A percentile compares a stretch with the other conserved stretches of the same genome.
phyloP scores from a whole-genome alignment of 2,113 vertebrate species.

The Dromaius novaehollandiae region DNA sequence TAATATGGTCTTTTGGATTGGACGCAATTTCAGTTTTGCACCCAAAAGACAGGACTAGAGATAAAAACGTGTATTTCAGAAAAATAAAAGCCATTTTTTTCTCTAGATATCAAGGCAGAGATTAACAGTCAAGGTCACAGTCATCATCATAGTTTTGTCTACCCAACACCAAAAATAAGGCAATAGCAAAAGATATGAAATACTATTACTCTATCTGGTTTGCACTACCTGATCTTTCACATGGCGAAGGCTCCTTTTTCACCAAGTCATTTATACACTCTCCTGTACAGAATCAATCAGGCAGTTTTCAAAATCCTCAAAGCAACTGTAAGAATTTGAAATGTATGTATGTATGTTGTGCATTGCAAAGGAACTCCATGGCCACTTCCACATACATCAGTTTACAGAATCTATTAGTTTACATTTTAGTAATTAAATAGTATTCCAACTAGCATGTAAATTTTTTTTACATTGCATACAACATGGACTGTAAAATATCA shows the following conservation, averaged over 20 bases:
- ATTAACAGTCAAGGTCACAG: neutral
- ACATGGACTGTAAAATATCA: neutral
- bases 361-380: neutral
- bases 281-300: neutral
- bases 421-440: neutral
- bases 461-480: neutral
- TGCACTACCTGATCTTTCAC: neutral
- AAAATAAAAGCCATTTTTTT: neutral
- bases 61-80: neutral
- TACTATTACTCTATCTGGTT: neutral
- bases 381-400: rapidly evolving
- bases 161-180: neutral
- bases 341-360: rapidly evolving
- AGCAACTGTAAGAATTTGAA: neutral
- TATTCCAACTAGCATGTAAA: neutral
- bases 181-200: neutral
- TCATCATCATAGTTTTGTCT: neutral
- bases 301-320: neutral
- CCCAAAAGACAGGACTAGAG: neutral
- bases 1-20: rapidly evolving
- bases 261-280: neutral
- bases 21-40: neutral
- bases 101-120: neutral
- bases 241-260: neutral
- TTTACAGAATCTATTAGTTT: neutral